Conservation (phyloP, 1,140 invertebrate genomes). For the Apis florea region DNA sequence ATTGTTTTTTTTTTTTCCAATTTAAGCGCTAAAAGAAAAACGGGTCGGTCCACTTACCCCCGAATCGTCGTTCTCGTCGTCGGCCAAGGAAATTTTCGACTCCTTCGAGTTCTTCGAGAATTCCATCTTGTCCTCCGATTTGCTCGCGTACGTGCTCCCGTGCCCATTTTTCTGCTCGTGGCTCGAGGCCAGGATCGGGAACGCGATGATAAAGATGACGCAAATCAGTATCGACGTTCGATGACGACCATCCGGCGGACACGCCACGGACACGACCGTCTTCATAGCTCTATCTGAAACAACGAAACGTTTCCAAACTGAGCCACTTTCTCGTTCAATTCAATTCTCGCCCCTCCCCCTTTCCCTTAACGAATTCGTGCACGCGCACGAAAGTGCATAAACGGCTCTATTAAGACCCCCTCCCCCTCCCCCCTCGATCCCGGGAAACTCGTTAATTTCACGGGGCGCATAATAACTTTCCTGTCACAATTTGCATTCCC, state of each 20-base stretch:
- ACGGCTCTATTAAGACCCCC: conserved; percentile 60
- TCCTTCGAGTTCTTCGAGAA: neutral
- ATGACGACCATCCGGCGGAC: neutral
- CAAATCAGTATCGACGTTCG: conserved; percentile 21
- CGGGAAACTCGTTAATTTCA: conserved; percentile 73
- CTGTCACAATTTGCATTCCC: conserved; percentile 78
- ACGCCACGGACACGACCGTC: neutral
- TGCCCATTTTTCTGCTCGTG: conserved; percentile 5
- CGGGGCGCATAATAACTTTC: conserved; percentile 70
- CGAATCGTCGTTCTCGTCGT: neutral
- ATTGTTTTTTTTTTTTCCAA: too few relatives aligned
- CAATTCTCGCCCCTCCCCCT: too few relatives aligned
- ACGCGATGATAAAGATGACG: conserved; percentile 19
- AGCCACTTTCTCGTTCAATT: too few relatives aligned
- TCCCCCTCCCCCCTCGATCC: conserved; percentile 40
- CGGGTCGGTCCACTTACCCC: neutral
- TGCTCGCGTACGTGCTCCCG: neutral
- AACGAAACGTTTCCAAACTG: too few relatives aligned
- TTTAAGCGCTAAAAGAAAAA: too few relatives aligned
- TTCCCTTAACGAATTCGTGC: conserved; percentile 49
- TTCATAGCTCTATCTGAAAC: conserved; percentile 16
- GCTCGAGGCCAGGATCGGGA: neutral
- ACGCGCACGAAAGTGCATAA: conserved; percentile 48
- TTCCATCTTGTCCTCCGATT: neutral
- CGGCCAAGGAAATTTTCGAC: neutral